Evolutionary conservation across 2,113 vertebrate species (phyloP).

Genomic region (Dromaius novaehollandiae): DNA sequence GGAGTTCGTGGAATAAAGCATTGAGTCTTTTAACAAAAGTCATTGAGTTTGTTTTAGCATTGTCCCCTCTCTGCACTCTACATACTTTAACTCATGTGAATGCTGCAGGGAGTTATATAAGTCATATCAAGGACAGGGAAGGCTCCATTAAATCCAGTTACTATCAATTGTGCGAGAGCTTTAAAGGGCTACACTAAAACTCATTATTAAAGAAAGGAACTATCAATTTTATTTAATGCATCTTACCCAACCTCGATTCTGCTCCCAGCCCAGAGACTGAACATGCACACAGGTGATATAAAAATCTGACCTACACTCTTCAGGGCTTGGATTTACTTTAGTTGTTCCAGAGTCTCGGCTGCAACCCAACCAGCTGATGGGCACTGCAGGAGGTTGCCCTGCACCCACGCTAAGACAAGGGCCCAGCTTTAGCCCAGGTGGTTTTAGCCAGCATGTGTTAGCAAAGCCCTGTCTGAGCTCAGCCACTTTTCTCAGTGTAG

Average conservation of each 20-base stretch:
- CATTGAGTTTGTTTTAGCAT: constrained; percentile 8
- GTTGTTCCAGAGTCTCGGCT: background rate
- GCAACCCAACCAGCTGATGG: background rate
- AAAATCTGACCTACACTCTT: background rate
- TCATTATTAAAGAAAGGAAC: constrained; percentile 51
- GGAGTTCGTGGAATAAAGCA: constrained; percentile 1
- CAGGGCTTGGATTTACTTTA: background rate
- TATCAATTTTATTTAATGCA: constrained; percentile 46
- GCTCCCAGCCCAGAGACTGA: background rate
- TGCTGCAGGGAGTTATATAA: background rate
- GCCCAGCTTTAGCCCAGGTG: background rate
- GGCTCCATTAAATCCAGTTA: constrained; percentile 52
- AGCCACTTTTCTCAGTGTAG: background rate
- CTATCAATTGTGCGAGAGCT: constrained; percentile 35
- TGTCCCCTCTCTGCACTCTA: constrained; percentile 1
- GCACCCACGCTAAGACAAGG: background rate
- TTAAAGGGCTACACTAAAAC: constrained; percentile 35
- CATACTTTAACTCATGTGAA: background rate
- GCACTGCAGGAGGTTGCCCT: background rate
- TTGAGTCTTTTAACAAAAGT: constrained; percentile 42
- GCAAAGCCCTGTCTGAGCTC: no score
- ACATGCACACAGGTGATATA: fast-evolving
- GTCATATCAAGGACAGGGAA: constrained; percentile 42
- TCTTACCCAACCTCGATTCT: constrained; percentile 4
- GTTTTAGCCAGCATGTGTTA: background rate